phyloP scores from a whole-genome alignment of 1,140 invertebrate species.

The Brachystomella parvula region DNA sequence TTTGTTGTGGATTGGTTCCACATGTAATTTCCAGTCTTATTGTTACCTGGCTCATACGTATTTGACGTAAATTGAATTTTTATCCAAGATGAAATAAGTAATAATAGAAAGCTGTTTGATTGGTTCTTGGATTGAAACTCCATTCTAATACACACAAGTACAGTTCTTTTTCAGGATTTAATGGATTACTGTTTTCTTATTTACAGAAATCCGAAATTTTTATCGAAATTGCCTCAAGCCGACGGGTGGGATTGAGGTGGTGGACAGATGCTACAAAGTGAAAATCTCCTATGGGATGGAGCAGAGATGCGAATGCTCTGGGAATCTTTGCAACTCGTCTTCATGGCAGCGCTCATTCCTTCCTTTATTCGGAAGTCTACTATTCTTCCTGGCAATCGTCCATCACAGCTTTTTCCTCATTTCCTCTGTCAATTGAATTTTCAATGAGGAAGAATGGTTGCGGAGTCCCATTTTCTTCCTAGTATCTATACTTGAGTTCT shows the following conservation, averaged over 20 bases:
- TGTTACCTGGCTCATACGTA: neutral
- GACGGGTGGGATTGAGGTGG: neutral
- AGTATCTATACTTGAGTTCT: too few species aligned
- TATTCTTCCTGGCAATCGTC: neutral
- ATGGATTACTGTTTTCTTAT: neutral
- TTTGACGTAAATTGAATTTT: neutral
- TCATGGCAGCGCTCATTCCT: neutral
- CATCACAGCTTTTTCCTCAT: neutral
- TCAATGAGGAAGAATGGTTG: neutral
- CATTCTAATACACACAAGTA: neutral
- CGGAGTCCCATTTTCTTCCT: neutral
- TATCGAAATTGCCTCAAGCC: conserved; percentile 27
- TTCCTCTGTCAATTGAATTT: neutral
- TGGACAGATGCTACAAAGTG: conserved; percentile 18
- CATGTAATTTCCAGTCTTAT: neutral
- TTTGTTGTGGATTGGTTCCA: neutral
- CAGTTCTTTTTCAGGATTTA: neutral
- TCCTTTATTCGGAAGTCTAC: neutral
- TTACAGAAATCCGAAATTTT: conserved; percentile 26
- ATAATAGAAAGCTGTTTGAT: neutral
- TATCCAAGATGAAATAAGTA: neutral
- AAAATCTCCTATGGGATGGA: conserved; percentile 11
- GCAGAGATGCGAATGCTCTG: conserved; percentile 22
- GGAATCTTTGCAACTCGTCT: conserved; percentile 28
- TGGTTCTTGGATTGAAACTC: neutral